Base-by-base conservation (phyloP, 1,140 invertebrate species). In the Hypothenemus hampei region DNA sequence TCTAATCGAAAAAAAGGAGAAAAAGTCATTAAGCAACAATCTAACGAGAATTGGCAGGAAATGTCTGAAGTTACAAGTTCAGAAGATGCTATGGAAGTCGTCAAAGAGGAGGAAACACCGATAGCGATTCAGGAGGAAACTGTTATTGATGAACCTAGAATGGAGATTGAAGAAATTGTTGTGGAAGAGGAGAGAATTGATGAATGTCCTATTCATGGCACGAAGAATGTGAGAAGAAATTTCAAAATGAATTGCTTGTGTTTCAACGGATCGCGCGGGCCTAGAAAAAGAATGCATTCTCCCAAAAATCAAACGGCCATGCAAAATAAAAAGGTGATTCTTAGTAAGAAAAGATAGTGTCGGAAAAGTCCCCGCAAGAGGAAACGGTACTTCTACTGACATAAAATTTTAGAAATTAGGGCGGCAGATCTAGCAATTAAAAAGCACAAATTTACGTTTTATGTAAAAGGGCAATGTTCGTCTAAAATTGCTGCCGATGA, bases 271-370 rank as follows among this genome's bases (percentile, higher is more conserved):
- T 58, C 63, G 7, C 61, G 67, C 11, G 43, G 26, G 8, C 13
- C 23, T 22, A 62, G 64, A 23, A 69, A 69, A 55, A 59, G 68
- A 53, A 58, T 64, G 15, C 49, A 57, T 13, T 51, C 63, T 24
- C 59, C 62, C n/a, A 63, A 57, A 49, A 59, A 58, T 13, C 67
- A 65, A 22, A 66, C 62, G 22, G 60, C 64, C 21, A 39, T 57
- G 26, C 39, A 57, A 48, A 63, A 65, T 55, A 71, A 71, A 45
- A 71, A 69, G 53, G 51, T 66, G 48, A 63, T 69, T 43, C 45
- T 60, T 18, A 66, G 43, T 55, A 71, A 69, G 57, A 71, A 71
- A 55, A 71, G 69, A 69, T 71, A 71, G 68, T 71, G 62, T 52
- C 15, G 43, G 33, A 43, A 18, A 56, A 29, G 20, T 7, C 7